These are phyloP conservation scores for Periplaneta americana DNA, from an alignment of 1,140 invertebrate genomes.

Conservation along the genomic window DNA sequence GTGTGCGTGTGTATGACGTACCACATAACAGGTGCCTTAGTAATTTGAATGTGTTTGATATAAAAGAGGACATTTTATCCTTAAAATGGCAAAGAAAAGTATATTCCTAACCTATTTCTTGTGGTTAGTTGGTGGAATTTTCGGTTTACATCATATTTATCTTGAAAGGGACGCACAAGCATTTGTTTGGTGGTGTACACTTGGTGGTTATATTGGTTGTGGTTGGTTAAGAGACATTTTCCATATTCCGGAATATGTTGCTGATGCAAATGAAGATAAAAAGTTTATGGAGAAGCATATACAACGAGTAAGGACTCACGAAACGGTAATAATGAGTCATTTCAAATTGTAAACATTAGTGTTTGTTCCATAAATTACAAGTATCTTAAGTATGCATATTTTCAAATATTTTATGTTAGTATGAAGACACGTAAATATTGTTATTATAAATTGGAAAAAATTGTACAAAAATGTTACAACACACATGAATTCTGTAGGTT, in stretches of 20 bases:
- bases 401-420: no score
- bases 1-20: neutral
- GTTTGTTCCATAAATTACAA: no score
- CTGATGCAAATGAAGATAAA: slow-evolving; percentile 76
- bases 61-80: neutral
- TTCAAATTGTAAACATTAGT: no score
- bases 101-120: slow-evolving; percentile 68
- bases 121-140: slow-evolving; percentile 81
- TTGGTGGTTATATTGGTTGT: slow-evolving; percentile 79
- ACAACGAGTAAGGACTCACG: neutral
- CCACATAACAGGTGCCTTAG: neutral
- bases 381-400: no score
- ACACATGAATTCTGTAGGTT: no score
- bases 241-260: slow-evolving; percentile 79
- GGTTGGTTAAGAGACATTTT: slow-evolving; percentile 86
- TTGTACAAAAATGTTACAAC: no score
- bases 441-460: no score
- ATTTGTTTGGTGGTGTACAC: slow-evolving; percentile 78
- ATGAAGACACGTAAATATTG: no score
- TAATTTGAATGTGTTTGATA: neutral
- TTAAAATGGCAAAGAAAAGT: slow-evolving; percentile 49
- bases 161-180: slow-evolving; percentile 83
- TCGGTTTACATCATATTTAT: slow-evolving; percentile 90
- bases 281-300: slow-evolving; percentile 14
- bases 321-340: neutral